Conservation (phyloP, 2,888 invertebrate genomes). For the Eubasilissa splendida region DNA sequence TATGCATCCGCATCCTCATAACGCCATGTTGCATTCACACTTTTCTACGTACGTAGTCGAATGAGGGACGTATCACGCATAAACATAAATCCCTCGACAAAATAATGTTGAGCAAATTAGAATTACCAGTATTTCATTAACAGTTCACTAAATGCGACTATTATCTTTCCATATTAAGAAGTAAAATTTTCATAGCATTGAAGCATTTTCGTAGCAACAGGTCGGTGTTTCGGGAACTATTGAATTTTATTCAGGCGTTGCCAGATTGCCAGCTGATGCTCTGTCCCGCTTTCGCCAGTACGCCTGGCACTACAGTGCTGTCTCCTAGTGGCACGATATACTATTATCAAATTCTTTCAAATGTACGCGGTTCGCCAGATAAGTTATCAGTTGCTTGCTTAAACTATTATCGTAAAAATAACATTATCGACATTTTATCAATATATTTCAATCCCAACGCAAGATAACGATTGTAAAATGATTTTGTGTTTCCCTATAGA, state of each 20-base stretch:
- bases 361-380: not conserved
- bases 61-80: constrained; percentile 51
- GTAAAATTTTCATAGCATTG: constrained; percentile 72
- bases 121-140: constrained; percentile 76
- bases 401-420: too few species aligned
- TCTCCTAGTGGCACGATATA: constrained; percentile 10
- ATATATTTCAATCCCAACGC: too few species aligned
- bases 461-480: too few species aligned
- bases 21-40: constrained; percentile 52
- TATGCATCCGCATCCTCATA: constrained; percentile 41
- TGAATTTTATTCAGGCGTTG: constrained; percentile 41
- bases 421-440: too few species aligned
- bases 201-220: constrained; percentile 68
- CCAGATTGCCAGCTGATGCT: constrained; percentile 20
- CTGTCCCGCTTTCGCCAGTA: constrained; percentile 21
- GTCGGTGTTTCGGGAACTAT: constrained; percentile 56
- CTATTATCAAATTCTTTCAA: not conserved
- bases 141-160: constrained; percentile 75
- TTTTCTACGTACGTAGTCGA: constrained; percentile 37
- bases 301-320: constrained; percentile 24
- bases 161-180: constrained; percentile 71
- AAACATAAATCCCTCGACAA: constrained; percentile 50
- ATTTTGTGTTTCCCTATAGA: too few species aligned
- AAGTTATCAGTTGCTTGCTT: not conserved
- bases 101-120: constrained; percentile 62